phyloP scores from a whole-genome alignment of 2,888 invertebrate genomes.

The Malthinus flaveolus region DNA sequence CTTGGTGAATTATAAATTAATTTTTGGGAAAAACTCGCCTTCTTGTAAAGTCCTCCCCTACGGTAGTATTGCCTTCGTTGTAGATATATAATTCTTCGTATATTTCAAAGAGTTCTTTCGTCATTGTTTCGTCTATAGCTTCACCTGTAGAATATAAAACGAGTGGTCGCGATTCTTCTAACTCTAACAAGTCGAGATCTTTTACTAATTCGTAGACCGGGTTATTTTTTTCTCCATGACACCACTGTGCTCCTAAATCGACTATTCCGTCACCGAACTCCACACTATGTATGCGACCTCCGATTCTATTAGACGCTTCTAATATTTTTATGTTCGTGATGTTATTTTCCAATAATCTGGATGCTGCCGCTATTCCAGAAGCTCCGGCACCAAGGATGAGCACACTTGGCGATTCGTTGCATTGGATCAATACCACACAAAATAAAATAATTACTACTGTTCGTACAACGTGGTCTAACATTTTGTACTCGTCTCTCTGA shows the following conservation, averaged over 20 bases:
- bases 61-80: constrained; percentile 35
- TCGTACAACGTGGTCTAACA: too few species aligned
- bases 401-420: background rate
- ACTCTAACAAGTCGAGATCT: constrained; percentile 41
- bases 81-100: constrained; percentile 37
- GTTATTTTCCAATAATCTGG: constrained; percentile 54
- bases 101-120: constrained; percentile 38
- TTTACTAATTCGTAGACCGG: constrained; percentile 46
- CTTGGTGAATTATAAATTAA: background rate
- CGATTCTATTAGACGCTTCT: constrained; percentile 47
- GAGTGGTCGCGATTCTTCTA: constrained; percentile 15
- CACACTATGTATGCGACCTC: constrained; percentile 44
- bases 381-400: constrained; percentile 33
- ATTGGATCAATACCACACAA: background rate
- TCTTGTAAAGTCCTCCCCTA: constrained; percentile 45
- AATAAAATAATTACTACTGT: background rate
- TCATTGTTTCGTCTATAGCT: constrained; percentile 39
- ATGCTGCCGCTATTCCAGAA: constrained; percentile 60
- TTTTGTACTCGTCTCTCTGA: too few species aligned
- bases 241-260: constrained; percentile 48
- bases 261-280: constrained; percentile 35
- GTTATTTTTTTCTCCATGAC: constrained; percentile 47
- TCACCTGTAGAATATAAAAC: constrained; percentile 43
- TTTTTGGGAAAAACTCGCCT: constrained; percentile 34
- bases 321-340: constrained; percentile 54